phyloP scores from a whole-genome alignment of 2,113 vertebrate species.

The Strigops habroptila region DNA sequence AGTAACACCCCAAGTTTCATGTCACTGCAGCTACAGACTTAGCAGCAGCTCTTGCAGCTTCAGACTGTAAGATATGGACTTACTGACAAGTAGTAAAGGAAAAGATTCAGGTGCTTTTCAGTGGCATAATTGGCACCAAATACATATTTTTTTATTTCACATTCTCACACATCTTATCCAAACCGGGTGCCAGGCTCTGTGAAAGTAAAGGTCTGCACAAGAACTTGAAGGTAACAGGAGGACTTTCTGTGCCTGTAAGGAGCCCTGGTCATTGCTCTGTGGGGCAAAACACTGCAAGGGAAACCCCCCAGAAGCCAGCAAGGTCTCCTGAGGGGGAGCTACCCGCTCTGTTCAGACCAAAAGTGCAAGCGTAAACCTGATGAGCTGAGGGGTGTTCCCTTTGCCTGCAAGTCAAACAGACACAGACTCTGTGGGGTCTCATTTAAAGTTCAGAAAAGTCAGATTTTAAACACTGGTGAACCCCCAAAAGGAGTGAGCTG shows the following conservation, averaged over 20 bases:
- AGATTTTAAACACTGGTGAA: background rate
- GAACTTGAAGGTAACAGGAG: background rate
- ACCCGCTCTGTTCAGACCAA: background rate
- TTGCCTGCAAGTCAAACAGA: rapidly evolving
- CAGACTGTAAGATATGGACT: background rate
- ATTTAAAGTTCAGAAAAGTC: background rate
- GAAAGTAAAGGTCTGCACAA: background rate
- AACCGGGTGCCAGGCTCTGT: background rate
- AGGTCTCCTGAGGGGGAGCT: background rate
- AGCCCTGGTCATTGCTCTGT: background rate
- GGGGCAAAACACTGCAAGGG: background rate
- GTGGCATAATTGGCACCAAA: background rate
- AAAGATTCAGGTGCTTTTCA: background rate
- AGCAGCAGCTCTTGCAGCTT: background rate
- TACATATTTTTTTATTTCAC: background rate
- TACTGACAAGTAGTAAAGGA: background rate
- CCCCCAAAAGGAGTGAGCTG: background rate
- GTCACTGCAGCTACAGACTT: background rate
- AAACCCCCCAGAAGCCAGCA: background rate
- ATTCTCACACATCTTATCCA: background rate
- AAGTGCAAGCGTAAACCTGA: background rate
- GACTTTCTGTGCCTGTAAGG: background rate
- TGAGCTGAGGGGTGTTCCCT: background rate
- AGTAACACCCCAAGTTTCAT: background rate
- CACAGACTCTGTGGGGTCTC: background rate